phyloP scores from a whole-genome alignment of 2,113 vertebrate species.

The Cyprinodon variegatus region DNA sequence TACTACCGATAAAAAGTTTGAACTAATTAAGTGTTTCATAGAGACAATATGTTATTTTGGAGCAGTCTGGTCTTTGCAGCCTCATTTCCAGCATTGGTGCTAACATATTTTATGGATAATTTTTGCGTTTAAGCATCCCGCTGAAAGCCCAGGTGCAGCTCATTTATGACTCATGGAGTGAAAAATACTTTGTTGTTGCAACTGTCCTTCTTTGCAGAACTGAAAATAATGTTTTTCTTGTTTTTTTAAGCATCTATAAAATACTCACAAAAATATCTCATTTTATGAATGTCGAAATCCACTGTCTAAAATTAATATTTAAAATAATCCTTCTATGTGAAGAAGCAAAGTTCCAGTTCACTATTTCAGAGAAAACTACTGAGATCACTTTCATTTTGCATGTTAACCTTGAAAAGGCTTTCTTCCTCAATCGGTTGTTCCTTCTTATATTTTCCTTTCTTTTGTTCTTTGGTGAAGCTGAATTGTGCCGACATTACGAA shows the following conservation, averaged over 20 bases:
- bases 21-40: slow-evolving; percentile 17
- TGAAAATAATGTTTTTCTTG: neutral
- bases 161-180: slow-evolving; percentile 1
- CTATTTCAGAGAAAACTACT: neutral
- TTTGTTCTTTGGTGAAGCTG: neutral
- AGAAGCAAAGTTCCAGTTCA: neutral
- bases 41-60: slow-evolving; percentile 6
- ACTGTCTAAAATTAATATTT: neutral
- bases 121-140: neutral
- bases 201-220: neutral
- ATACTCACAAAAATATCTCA: neutral
- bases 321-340: neutral
- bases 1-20: slow-evolving; percentile 4
- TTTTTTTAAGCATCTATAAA: neutral
- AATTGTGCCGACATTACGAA: neutral
- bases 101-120: neutral
- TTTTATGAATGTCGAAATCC: neutral
- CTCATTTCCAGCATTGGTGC: neutral
- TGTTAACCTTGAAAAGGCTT: neutral
- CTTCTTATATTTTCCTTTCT: neutral
- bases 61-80: slow-evolving; percentile 9
- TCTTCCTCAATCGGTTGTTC: neutral
- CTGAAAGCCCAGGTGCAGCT: slow-evolving; percentile 10
- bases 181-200: neutral
- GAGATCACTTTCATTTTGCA: neutral